Evolutionary conservation across 1,140 invertebrate genomes (phyloP).

Genomic region (Calliopsis andreniformis): DNA sequence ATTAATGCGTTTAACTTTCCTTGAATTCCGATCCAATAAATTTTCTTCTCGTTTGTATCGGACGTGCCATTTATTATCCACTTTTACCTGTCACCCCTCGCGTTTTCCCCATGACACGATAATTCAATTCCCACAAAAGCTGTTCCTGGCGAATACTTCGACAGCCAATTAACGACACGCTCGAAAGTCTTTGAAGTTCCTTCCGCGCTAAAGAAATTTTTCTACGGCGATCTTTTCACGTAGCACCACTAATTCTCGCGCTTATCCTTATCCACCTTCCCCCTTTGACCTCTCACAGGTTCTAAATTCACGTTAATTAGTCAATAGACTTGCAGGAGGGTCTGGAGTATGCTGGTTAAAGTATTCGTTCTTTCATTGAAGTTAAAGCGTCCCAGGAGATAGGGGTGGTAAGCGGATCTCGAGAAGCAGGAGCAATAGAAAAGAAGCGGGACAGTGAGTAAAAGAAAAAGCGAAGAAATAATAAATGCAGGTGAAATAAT

Average conservation of each 20-base stretch:
- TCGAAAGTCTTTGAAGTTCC: not conserved
- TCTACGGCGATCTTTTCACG: conserved; percentile 14
- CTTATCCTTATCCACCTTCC: too few relatives aligned
- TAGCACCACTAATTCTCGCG: not conserved
- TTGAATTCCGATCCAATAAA: too few relatives aligned
- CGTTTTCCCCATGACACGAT: too few relatives aligned
- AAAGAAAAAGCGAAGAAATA: conserved; percentile 39
- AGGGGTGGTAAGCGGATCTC: too few relatives aligned
- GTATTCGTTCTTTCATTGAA: conserved; percentile 30
- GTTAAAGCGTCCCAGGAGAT: conserved; percentile 43
- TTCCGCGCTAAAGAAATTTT: not conserved
- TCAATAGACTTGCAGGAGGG: conserved; percentile 26
- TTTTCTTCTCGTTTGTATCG: too few relatives aligned
- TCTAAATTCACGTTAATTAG: conserved; percentile 48
- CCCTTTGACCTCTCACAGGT: not conserved
- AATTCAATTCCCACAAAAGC: too few relatives aligned
- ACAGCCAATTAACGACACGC: too few relatives aligned
- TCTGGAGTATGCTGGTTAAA: conserved; percentile 54
- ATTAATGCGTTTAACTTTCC: too few relatives aligned
- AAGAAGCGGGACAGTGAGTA: not conserved
- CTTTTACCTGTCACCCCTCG: too few relatives aligned
- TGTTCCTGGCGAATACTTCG: too few relatives aligned
- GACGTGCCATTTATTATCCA: too few relatives aligned
- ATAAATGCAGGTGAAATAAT: conserved; percentile 52
- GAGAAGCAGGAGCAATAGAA: not conserved